Evolutionary conservation across 2,113 vertebrate genomes (phyloP), one percentile per base, ranked within the genome.

Genomic region (Nycticorax nycticorax): DNA sequence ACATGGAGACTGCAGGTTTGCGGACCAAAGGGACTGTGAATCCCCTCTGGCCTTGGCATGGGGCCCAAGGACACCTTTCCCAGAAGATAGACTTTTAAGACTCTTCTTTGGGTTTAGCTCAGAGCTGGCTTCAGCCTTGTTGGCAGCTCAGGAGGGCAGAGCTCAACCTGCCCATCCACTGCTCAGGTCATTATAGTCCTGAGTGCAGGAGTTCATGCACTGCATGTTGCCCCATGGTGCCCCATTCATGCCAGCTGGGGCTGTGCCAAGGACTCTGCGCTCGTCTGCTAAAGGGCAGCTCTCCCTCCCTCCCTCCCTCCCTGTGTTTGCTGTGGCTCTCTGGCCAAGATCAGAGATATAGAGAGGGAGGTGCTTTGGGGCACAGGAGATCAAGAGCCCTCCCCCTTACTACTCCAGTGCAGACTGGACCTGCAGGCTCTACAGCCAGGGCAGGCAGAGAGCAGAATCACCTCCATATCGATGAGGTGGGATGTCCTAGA

Each of bases 171-270:
- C 56, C 16, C 18, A 37, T 17, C 39, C 24, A 11, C 77, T 47
- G 47, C n/a, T 56, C 0, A 1, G 39, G 45, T 80, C 55, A 23
- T 55, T 19, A 3, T 26, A 84, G 66, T 26, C 45, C 87, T 26
- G 37, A 78, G 10, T 16, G 33, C 77, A 37, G 66, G 8, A 88
- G 55, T 43, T 43, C 23, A 6, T 6, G 28, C 39, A 32, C 71
- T 52, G 66, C 5, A 2, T 30, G 75, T 74, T n/a, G 14, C 50
- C 48, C n/a, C 45, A 2, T 0, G 0, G 47, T 83, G 74, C 22
- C 71, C 50, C 10, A 21, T 7, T 10, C 5, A 1, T 43, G 60
- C 43, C 64, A 50, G 32, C 41, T 26, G 39, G 45, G 55, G 32
- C 82, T 82, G 62, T 47, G 30, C 14, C 56, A 64, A 35, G 53